These are phyloP conservation scores for Elaphurus davidianus DNA, from an alignment of 2,113 vertebrate genomes.

Conservation along the genomic window DNA sequence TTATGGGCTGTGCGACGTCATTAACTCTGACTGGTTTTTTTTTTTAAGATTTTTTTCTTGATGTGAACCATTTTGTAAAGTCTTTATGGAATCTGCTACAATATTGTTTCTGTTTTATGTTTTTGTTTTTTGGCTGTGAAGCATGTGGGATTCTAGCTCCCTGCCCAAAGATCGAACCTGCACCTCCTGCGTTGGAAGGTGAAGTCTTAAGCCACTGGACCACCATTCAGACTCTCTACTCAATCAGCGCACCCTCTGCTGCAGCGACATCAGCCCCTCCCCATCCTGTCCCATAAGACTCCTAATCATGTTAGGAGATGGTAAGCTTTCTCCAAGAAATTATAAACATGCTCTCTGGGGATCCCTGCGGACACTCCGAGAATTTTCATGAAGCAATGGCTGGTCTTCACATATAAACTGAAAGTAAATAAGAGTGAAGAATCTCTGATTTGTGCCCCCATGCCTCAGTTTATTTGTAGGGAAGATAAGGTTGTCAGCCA, in stretches of 20 bases:
- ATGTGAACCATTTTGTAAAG: background rate
- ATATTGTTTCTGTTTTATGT: background rate
- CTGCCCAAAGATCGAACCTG: background rate
- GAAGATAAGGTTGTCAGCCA: constrained; percentile 68
- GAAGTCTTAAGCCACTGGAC: background rate
- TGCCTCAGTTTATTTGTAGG: constrained; percentile 68
- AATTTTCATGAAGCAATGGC: background rate
- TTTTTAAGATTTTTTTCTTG: background rate
- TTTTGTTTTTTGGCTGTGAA: background rate
- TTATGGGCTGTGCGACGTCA: background rate
- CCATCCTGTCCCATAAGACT: background rate
- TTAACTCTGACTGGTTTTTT: background rate
- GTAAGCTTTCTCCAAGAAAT: background rate
- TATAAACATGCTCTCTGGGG: background rate
- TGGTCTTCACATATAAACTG: background rate
- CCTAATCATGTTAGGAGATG: background rate
- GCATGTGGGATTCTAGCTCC: background rate
- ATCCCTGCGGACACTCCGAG: background rate
- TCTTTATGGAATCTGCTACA: background rate
- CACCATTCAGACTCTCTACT: background rate
- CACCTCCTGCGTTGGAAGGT: background rate
- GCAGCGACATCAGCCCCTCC: background rate
- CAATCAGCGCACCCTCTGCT: background rate
- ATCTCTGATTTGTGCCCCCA: constrained; percentile 17
- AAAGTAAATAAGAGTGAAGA: background rate